A percentile compares a stretch with the other conserved stretches of the same genome.
Conservation (phyloP, 2,888 invertebrate species). For the Euproctis similis region DNA sequence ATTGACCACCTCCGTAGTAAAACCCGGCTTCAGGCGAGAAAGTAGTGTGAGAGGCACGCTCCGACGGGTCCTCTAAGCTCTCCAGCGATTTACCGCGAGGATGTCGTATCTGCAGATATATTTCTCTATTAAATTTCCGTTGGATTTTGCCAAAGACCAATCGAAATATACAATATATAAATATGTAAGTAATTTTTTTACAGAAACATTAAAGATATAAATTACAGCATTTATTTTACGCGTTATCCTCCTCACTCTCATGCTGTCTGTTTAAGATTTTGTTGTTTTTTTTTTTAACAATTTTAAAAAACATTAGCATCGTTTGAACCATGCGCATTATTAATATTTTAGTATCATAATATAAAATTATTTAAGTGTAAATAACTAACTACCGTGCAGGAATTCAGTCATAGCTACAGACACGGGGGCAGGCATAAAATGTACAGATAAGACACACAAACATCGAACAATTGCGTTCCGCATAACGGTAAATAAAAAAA, state of each 20-base stretch:
- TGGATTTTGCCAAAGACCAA: neutral
- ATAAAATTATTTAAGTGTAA: slow-evolving; percentile 11
- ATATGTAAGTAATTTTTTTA: slow-evolving; percentile 6
- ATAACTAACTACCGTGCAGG: slow-evolving; percentile 49
- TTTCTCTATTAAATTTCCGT: slow-evolving; percentile 4
- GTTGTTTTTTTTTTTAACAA: slow-evolving; percentile 4
- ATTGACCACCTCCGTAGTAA: slow-evolving; percentile 77
- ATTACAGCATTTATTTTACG: slow-evolving; percentile 12
- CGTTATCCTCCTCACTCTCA: slow-evolving; percentile 19
- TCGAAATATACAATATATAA: neutral
- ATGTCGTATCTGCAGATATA: slow-evolving; percentile 80
- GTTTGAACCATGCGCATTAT: slow-evolving; percentile 28
- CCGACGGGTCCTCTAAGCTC: slow-evolving; percentile 86
- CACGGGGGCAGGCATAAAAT: slow-evolving; percentile 13
- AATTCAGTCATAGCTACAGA: slow-evolving; percentile 20
- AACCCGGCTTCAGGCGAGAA: slow-evolving; percentile 76
- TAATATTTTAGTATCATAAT: slow-evolving; percentile 21
- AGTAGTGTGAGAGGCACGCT: slow-evolving; percentile 77
- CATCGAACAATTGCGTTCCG: slow-evolving; percentile 40
- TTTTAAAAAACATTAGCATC: neutral
- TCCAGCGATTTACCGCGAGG: slow-evolving; percentile 90
- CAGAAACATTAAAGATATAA: slow-evolving; percentile 21
- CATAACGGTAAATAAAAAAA: slow-evolving; percentile 28
- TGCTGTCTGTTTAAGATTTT: slow-evolving; percentile 29
- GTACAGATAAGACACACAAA: slow-evolving; percentile 22